Evolutionary conservation across 2,888 invertebrate genomes (phyloP), one percentile per base, ranked within the genome.

Genomic region (Scaptomyza caliginosa): DNA sequence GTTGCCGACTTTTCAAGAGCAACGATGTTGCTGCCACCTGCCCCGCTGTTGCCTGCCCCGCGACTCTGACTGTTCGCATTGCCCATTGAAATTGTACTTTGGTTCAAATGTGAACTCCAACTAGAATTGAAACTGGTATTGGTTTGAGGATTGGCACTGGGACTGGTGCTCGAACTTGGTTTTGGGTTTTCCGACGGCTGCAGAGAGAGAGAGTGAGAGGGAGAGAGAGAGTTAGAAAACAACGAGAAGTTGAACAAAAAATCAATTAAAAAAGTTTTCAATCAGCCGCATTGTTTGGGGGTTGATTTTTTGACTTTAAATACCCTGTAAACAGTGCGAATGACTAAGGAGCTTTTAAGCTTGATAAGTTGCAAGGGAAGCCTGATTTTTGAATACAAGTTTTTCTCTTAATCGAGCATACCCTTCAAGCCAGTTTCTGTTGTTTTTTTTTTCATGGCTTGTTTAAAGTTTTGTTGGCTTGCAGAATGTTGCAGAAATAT

Each of bases 241-340:
- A 1, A 2, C 13, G 32, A 59, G 57, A 80, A 83, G 65, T 81
- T 83, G 7, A 67, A 59, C 78, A 73, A 86, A 88, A 88, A 89
- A 89, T 88, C 86, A 89, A 89, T 89, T 89, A 89, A 82, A 89
- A 88, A 89, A 88, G 75, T 88, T 89, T 88, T 79, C 81, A 86
- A 88, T 88, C 88, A 83, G 84, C 65, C 76, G 77, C 71, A 86
- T 81, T 81, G 86, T 82, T 86, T 75, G 76, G 55, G 26, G 10
- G 24, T 67, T 65, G 55, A 69, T 67, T 59, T 34, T 59, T 63
- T 55, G 48, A 52, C 46, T 42, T 54, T 50, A 30, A 34, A 19
- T 49, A 24, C 26, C 30, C 32, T 46, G 32, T 45, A n/a, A 45
- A 8, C 21, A 21, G 1, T 21, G n/a, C n/a, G n/a, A n/a, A n/a